A percentile compares a stretch with the other conserved stretches of the same genome.
Evolutionary conservation across 2,113 vertebrate species (phyloP).

Genomic region (Baryphthengus martii): DNA sequence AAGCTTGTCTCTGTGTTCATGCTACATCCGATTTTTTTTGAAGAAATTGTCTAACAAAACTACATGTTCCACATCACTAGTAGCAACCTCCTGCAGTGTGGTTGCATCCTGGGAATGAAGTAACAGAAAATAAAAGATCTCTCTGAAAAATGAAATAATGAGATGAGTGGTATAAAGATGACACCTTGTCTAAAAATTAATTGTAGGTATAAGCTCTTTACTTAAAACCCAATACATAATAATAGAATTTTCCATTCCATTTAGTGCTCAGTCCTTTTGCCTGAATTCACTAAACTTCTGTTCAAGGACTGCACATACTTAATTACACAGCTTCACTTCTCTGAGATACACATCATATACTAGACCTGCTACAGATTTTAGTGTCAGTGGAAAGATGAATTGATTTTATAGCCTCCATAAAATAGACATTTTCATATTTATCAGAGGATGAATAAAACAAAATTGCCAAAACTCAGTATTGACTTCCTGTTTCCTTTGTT

Average conservation of each 20-base stretch:
- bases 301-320: not conserved
- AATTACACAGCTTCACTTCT: not conserved
- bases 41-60: not conserved
- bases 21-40: not conserved
- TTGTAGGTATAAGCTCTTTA: not conserved
- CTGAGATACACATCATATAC: not conserved
- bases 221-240: not conserved
- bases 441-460: not conserved
- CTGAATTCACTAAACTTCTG: not conserved
- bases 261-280: not conserved
- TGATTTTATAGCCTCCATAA: not conserved
- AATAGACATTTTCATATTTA: not conserved
- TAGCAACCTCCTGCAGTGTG: not conserved
- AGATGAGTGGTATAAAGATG: not conserved
- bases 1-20: not conserved
- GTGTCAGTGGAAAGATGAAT: not conserved
- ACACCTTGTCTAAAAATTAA: not conserved
- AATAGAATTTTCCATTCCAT: constrained; percentile 38
- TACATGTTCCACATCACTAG: not conserved
- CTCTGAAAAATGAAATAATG: not conserved
- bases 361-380: not conserved
- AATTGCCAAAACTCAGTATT: not conserved
- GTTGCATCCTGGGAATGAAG: not conserved
- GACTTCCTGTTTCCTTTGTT: not conserved
- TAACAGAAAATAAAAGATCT: not conserved